A percentile compares a stretch with the other conserved stretches of the same genome.
Evolutionary conservation across 1,140 invertebrate genomes (phyloP).

Genomic region (Brachionus manjavacas): DNA sequence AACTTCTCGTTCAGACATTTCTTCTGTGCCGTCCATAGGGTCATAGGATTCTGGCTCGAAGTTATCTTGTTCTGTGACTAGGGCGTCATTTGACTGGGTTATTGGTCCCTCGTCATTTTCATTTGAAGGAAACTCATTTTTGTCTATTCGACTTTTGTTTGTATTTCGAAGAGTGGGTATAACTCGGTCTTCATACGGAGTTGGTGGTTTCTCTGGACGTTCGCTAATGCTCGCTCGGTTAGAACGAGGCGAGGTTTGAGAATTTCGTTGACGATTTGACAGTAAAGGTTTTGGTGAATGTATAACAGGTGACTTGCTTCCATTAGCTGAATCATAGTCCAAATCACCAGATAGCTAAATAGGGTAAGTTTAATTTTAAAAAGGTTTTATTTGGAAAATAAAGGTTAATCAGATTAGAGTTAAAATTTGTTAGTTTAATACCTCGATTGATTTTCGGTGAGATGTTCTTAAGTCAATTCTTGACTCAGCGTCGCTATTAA

Average conservation of each 20-base stretch:
- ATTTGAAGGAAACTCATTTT: slow-evolving; percentile 52
- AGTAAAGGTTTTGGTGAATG: not conserved
- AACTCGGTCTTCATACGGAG: slow-evolving; percentile 72
- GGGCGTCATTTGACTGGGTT: not conserved
- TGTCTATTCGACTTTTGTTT: slow-evolving; percentile 63
- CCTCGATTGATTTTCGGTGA: not conserved
- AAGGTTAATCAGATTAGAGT: not conserved
- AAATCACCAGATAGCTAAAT: not conserved
- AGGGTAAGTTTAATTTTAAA: not conserved
- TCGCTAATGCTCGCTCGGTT: not conserved
- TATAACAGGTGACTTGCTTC: not conserved
- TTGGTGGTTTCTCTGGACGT: slow-evolving; percentile 20
- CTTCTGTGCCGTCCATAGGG: slow-evolving; percentile 46
- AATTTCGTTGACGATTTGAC: not conserved
- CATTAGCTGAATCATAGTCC: not conserved
- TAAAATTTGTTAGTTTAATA: not conserved
- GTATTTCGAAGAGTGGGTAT: slow-evolving; percentile 64
- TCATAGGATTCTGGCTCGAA: not conserved
- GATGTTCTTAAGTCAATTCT: not conserved
- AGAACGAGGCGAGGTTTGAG: not conserved
- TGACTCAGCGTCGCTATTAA: not conserved
- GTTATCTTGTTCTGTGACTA: not conserved
- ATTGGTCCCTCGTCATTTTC: not conserved
- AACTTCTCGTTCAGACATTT: slow-evolving; percentile 70
- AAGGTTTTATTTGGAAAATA: not conserved